Evolutionary conservation across 2,888 invertebrate genomes (phyloP), one percentile per base, ranked within the genome.

Genomic region (Pteria penguin): DNA sequence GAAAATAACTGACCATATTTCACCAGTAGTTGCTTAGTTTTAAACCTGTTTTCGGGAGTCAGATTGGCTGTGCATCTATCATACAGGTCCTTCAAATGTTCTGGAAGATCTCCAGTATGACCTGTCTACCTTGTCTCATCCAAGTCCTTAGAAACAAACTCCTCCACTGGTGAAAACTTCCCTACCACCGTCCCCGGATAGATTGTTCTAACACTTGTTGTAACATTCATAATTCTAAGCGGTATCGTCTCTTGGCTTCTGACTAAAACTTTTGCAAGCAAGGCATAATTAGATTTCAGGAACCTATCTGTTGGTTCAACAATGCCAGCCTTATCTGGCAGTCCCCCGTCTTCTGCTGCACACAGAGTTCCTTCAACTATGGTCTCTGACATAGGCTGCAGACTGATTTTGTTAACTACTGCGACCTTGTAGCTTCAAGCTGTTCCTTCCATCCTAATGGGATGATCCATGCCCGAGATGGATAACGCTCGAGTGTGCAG

Each of bases 211-310:
- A 65, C 27, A 66, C 77, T 72, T 4, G 74, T 66, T 29, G 75
- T 68, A 18, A 79, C 32, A 72, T 82, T 80, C 75, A 75, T 78
- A 2, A 78, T 55, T 45, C 77, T 32, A 11, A 82, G 24, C 2
- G 80, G 78, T 2, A 78, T 72, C 31, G 18, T 66, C 2, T 75
- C 74, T 32, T 61, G 54, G 24, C 45, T 55, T 26, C 69, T 18
- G 4, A 82, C 81, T 24, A 82, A 63, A 24, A 74, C 18, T 72
- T 72, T 70, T 24, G 75, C 80, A 11, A 80, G 54, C 29, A 78
- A 55, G 4, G 76, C 69, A 31, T 36, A 32, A 22, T 60, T 36
- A 4, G 65, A 63, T 4, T 77, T 33, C 11, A 54, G 22, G n/a
- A n/a, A n/a, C 1, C 32, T 60, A 11, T 71, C 69, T 18, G 52